Conservation (phyloP, 1,140 invertebrate genomes). For the Rhizoglyphus robini region DNA sequence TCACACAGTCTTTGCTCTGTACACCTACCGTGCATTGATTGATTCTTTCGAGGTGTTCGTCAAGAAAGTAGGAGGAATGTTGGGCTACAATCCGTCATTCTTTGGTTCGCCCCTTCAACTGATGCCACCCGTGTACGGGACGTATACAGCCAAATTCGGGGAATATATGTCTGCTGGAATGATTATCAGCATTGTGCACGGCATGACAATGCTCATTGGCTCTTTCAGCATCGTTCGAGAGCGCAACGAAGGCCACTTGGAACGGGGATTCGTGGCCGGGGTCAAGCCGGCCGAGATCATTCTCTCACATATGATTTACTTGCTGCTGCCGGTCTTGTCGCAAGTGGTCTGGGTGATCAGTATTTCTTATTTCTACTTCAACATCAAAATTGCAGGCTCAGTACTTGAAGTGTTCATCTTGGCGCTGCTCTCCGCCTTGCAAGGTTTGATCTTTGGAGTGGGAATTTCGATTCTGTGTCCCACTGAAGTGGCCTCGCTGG, state of each 20-base stretch:
- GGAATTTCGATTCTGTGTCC: constrained; percentile 73
- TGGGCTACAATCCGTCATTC: constrained; percentile 12
- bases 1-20: background rate
- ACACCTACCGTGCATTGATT: background rate
- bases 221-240: constrained; percentile 81
- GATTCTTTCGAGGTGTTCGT: constrained; percentile 14
- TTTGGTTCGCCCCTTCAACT: constrained; percentile 40
- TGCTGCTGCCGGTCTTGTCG: constrained; percentile 84
- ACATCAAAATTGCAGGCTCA: constrained; percentile 61
- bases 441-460: constrained; percentile 86
- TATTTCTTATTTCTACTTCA: constrained; percentile 65
- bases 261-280: constrained; percentile 75
- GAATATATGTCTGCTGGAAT: constrained; percentile 90
- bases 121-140: constrained; percentile 69
- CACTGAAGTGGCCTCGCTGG: constrained; percentile 72
- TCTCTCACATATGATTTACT: constrained; percentile 76
- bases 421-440: constrained; percentile 59
- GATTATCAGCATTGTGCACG: constrained; percentile 81
- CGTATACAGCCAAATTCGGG: constrained; percentile 67
- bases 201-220: constrained; percentile 79
- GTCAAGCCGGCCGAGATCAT: constrained; percentile 76
- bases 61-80: background rate
- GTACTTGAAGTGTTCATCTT: constrained; percentile 57
- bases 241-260: constrained; percentile 70
- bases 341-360: constrained; percentile 73